phyloP scores from a whole-genome alignment of 1,140 invertebrate genomes.

The Pemphigus obesinymphae region DNA sequence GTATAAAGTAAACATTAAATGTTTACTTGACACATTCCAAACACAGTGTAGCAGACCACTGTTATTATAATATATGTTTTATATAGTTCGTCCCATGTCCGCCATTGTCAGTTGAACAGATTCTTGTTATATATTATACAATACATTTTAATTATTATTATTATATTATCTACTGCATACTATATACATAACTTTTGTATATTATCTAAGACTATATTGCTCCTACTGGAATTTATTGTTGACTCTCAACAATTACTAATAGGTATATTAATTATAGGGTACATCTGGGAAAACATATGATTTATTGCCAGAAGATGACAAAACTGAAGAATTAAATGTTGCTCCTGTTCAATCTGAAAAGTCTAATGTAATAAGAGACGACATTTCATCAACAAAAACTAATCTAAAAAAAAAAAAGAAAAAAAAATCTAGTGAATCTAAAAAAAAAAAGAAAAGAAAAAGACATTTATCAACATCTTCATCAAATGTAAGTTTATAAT shows the following conservation, averaged over 20 bases:
- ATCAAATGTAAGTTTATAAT: conserved; percentile 15
- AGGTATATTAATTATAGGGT: conserved; percentile 45
- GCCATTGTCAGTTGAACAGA: too few species aligned
- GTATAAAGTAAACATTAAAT: too few species aligned
- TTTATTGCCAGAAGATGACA: conserved; percentile 51
- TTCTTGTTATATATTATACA: neutral
- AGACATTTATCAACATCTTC: conserved; percentile 41
- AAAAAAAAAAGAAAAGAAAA: conserved; percentile 44
- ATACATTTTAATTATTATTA: neutral
- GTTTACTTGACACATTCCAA: too few species aligned
- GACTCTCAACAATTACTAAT: too few species aligned
- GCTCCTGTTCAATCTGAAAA: neutral
- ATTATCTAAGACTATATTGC: too few species aligned
- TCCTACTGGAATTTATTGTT: too few species aligned
- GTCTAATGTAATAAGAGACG: conserved; percentile 11
- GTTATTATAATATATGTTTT: too few species aligned
- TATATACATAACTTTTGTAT: too few species aligned
- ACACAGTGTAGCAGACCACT: too few species aligned
- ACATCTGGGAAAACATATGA: conserved; percentile 52
- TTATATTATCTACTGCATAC: conserved; percentile 32
- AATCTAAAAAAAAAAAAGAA: conserved; percentile 21
- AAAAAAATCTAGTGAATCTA: conserved; percentile 30
- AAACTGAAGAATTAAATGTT: conserved; percentile 18
- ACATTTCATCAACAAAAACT: neutral
- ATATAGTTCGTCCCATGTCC: too few species aligned